phyloP scores from a whole-genome alignment of 2,888 invertebrate species.

The Pseudanteris insignis region DNA sequence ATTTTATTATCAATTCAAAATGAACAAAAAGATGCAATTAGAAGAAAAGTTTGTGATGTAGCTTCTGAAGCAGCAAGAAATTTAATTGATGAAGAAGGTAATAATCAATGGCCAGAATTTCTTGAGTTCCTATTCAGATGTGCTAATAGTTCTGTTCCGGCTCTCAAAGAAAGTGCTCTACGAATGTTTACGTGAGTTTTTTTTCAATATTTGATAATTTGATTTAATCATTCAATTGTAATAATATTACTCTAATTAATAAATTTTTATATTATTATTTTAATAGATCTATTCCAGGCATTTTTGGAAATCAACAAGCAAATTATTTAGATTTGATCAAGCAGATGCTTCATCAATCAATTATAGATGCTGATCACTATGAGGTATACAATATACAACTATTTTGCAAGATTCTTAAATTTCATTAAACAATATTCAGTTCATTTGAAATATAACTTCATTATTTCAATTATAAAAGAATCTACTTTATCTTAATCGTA shows the following conservation, averaged over 20 bases:
- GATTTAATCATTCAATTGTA: neutral
- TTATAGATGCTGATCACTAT: constrained; percentile 77
- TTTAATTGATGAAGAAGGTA: constrained; percentile 93
- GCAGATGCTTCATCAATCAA: constrained; percentile 89
- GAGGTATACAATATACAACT: no score
- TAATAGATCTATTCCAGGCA: constrained; percentile 87
- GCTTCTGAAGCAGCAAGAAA: constrained; percentile 96
- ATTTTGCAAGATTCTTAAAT: no score
- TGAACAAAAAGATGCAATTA: constrained; percentile 79
- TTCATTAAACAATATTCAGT: no score
- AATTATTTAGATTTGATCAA: constrained; percentile 93
- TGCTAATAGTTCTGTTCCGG: constrained; percentile 83
- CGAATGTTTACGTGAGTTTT: constrained; percentile 89
- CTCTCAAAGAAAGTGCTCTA: constrained; percentile 91
- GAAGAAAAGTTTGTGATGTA: constrained; percentile 94
- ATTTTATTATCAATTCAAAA: constrained; percentile 85
- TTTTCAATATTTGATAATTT: neutral
- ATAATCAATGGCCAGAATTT: constrained; percentile 97
- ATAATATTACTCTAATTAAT: neutral
- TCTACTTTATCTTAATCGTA: no score
- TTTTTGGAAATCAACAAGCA: constrained; percentile 95
- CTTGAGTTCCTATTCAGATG: constrained; percentile 94
- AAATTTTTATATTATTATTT: no score
- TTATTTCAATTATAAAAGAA: no score
- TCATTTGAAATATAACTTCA: no score